Evolutionary conservation across 2,113 vertebrate genomes (phyloP), one percentile per base, ranked within the genome.

Genomic region (Elgaria multicarinata): DNA sequence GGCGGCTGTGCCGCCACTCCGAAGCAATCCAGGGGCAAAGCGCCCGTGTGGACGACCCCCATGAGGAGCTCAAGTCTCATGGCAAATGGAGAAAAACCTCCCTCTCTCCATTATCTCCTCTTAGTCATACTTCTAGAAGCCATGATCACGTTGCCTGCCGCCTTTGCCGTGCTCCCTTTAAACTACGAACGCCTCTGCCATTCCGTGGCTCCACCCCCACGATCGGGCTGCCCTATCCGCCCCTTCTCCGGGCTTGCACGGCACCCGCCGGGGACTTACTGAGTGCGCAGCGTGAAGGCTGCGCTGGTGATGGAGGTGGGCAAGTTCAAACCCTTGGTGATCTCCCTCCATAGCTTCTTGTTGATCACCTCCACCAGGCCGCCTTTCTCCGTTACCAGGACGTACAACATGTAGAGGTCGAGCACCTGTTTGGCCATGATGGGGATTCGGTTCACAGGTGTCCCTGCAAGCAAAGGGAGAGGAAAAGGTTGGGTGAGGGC

Each of bases 391-490:
- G 99, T 99, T 96, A 99, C 99, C 95, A 99, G 97, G 91, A 98
- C 97, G 86, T 99, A 99, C 53, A 99, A 97, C 98, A 99, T 99
- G 96, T 98, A 99, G 74, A 99, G 97, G 93, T 99, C 99, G 72
- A 99, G 96, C 87, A 99, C 99, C 94, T 99, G 99, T 96, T 99
- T 99, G 91, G 99, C 99, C 99, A 99, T 99, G 96, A 99, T 99
- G 92, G 99, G 99, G 95, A 99, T 99, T 66, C 99, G 97, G 96
- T 99, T 99, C 93, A 99, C 99, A 0, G 99, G 99, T 0, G 99
- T 99, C 89, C 99, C 99, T 99, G 93, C 0, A 87, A 93, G 58
- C 28, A 13, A 55, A 20, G 53, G 26, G 50, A 13, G 44, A 7
- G 26, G 22, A 8, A 58, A 72, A 62, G 16, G 16, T 62, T 20